These are phyloP conservation scores for Barnardius zonarius DNA, from an alignment of 2,113 vertebrate species.

Conservation along the genomic window DNA sequence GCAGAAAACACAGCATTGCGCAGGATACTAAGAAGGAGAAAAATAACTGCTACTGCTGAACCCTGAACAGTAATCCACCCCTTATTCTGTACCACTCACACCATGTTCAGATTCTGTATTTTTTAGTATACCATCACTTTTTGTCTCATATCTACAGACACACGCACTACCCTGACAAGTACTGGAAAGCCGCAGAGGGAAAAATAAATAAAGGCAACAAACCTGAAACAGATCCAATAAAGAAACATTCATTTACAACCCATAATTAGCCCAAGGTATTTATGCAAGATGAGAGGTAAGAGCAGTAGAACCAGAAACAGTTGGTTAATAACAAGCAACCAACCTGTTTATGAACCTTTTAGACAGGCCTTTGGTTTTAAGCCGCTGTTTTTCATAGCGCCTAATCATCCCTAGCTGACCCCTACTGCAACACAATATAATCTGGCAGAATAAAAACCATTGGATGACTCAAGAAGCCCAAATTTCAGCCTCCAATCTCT, in stretches of 20 bases:
- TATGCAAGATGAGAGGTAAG: accelerated
- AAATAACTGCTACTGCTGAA: background rate
- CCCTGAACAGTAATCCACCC: background rate
- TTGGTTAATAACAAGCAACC: background rate
- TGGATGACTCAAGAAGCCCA: accelerated
- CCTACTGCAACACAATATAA: too few relatives aligned
- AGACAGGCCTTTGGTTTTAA: background rate
- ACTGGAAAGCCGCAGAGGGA: background rate
- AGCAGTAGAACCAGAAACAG: background rate
- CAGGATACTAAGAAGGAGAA: background rate
- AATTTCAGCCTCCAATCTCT: background rate
- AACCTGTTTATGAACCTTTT: background rate
- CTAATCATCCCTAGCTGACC: background rate
- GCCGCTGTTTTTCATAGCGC: background rate
- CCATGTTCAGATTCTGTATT: background rate
- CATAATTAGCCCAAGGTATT: background rate
- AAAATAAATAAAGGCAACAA: background rate
- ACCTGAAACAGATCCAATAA: background rate
- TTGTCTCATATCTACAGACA: background rate
- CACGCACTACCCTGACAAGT: background rate
- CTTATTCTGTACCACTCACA: background rate
- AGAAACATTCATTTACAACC: background rate
- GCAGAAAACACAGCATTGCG: background rate
- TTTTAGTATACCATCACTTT: background rate
- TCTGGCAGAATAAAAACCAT: background rate